These are phyloP conservation scores for Penaeus japonicus DNA, from an alignment of 1,140 invertebrate species.

Conservation along the genomic window DNA sequence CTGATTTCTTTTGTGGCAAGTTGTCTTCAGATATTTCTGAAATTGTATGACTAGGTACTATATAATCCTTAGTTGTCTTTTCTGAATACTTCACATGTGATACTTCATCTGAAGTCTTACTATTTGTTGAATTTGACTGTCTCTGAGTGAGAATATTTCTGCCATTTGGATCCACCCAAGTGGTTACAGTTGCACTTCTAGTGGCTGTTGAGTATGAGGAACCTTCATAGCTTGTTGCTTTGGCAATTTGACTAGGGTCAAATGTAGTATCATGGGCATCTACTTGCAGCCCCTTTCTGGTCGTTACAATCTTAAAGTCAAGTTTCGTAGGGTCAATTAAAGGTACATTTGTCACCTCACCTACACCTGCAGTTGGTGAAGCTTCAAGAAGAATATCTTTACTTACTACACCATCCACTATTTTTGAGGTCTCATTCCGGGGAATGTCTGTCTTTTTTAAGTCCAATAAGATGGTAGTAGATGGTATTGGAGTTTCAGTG, in stretches of 20 bases:
- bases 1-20: too few relatives aligned
- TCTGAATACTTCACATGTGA: too few relatives aligned
- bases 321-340: conserved; percentile 14
- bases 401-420: too few relatives aligned
- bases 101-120: too few relatives aligned
- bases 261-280: conserved; percentile 25
- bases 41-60: too few relatives aligned
- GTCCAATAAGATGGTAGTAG: too few relatives aligned
- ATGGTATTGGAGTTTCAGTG: too few relatives aligned
- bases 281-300: conserved; percentile 20
- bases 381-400: conserved; percentile 9
- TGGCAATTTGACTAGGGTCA: conserved; percentile 44
- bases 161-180: conserved; percentile 38
- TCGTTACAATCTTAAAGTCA: conserved; percentile 33
- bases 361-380: neutral
- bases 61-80: too few relatives aligned
- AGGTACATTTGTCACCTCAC: neutral
- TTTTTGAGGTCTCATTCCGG: too few relatives aligned
- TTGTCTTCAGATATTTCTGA: too few relatives aligned
- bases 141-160: neutral
- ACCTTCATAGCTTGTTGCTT: conserved; percentile 44
- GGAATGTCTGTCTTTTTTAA: too few relatives aligned
- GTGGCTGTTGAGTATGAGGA: conserved; percentile 40
- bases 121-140: neutral
- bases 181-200: conserved; percentile 44